Base-by-base conservation (phyloP, 2,888 invertebrate genomes). In the Clanis bilineata region DNA sequence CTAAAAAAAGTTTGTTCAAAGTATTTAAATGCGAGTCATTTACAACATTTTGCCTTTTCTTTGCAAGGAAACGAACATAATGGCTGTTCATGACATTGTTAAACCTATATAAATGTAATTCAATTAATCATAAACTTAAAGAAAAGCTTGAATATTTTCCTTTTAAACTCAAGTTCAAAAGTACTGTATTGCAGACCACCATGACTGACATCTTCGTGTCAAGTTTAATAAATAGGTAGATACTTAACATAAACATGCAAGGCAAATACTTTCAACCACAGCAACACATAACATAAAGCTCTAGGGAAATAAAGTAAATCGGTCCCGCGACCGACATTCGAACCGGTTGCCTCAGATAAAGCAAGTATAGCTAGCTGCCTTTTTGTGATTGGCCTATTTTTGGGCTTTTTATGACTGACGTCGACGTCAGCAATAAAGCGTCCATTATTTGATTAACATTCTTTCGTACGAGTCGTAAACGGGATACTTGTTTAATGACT, bases 261-360 rank as follows among this genome's bases (percentile, higher is more conserved):
- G 12, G 10, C 18, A 51, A 51, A 51, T 51, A 59, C 47, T 63
- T 36, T 60, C 43, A 59, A 56, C 58, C 28, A 65, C 64, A 72
- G 65, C 58, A 63, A 67, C 62, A 65, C 65, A 68, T 67, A 70
- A 69, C 69, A 78, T 76, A 76, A 72, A 77, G 67, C 78, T 76
- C 79, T 55, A 56, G 79, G 79, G 80, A 80, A 82, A 83, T 83
- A 81, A 81, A 80, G 74, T 70, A 77, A 82, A 85, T 80, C 74
- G 77, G 71, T 70, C 77, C 78, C 76, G 75, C 71, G 81, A 76
- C 75, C 75, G 77, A 69, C 79, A 80, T 80, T 80, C 77, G 74
- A 81, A 78, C 73, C 69, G 75, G 68, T 73, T 72, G 71, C 75
- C 73, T 74, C 68, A 79, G 76, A 82, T 80, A 83, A 79, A 71